These are phyloP conservation scores for Pentalonia nigronervosa DNA, from an alignment of 1,140 invertebrate species.

Conservation along the genomic window DNA sequence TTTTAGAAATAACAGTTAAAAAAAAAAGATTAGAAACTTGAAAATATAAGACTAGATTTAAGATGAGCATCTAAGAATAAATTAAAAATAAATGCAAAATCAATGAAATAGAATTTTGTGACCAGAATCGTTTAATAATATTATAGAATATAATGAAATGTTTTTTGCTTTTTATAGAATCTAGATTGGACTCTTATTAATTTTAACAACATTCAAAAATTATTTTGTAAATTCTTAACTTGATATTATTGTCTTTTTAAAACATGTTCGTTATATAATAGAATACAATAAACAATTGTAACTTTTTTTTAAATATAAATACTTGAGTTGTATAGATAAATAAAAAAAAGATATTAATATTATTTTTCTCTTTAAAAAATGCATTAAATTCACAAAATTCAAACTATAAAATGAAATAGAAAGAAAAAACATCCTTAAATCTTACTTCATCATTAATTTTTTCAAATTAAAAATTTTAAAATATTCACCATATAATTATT, in stretches of 20 bases:
- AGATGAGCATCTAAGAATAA: not conserved
- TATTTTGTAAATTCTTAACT: not conserved
- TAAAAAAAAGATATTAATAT: not conserved
- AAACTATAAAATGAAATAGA: not conserved
- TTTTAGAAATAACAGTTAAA: not conserved
- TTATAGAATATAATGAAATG: not conserved
- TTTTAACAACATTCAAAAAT: not conserved
- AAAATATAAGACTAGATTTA: constrained; percentile 38
- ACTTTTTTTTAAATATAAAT: not conserved
- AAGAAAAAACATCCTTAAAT: not conserved
- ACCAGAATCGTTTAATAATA: constrained; percentile 43
- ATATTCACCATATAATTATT: not conserved
- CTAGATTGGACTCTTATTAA: not conserved
- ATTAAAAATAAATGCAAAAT: constrained; percentile 19
- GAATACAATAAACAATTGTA: not conserved
- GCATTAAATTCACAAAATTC: not conserved
- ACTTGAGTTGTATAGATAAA: not conserved
- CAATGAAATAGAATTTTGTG: constrained; percentile 20
- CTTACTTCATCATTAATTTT: not conserved
- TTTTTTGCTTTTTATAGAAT: not conserved
- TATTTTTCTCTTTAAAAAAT: not conserved
- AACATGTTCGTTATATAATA: not conserved
- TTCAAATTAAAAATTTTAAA: not conserved
- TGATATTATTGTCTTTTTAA: not conserved
- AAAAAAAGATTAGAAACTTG: not conserved